Base-by-base conservation (phyloP, 2,113 vertebrate genomes). In the Psophia crepitans region DNA sequence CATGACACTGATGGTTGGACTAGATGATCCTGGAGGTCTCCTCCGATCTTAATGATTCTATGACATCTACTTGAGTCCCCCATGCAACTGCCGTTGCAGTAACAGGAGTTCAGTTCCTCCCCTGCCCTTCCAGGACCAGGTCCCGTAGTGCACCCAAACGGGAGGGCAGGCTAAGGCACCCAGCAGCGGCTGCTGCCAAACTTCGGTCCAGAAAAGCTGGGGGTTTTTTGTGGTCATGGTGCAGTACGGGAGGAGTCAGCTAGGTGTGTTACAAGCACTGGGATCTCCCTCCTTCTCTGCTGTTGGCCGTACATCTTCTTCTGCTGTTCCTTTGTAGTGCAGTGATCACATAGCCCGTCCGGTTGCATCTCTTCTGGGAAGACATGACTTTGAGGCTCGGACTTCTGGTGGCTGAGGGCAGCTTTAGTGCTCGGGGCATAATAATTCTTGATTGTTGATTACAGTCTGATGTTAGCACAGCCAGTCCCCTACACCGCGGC, bases 81-180 rank as follows among this genome's bases (percentile, higher is more conserved):
- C 0, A 0, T 49, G 48, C 32, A 68, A 11, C 17, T 58, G 14
- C 16, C 48, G 20, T 28, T n/a, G 33, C 22, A 41, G 33, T 12
- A 18, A 24, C 24, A 39, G 41, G 37, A 53, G 48, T 28, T 66
- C 35, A 7, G 5, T n/a, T 49, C 26, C 58, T 63, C 1, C 23
- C 43, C 30, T 58, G 32, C 44, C 56, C 51, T 51, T 18, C 2
- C 0, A 2, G 7, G 26, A 14, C 41, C 68, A 12, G 23, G 26
- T 56, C 30, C 64, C 1, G 1, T 11, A 1, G 37, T 3, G 17
- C 35, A 32, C 44, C 63, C 1, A 1, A 12, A 16, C 7, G 21
- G 44, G 56, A 51, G 60, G 19, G 14, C 69, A 33, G 6, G 7
- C 37, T 12, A 5, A 22, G 60, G 11, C n/a, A 14, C 46, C 51